phyloP scores from a whole-genome alignment of 53 echinoderm and acorn worm species.

The Crossaster papposus region DNA sequence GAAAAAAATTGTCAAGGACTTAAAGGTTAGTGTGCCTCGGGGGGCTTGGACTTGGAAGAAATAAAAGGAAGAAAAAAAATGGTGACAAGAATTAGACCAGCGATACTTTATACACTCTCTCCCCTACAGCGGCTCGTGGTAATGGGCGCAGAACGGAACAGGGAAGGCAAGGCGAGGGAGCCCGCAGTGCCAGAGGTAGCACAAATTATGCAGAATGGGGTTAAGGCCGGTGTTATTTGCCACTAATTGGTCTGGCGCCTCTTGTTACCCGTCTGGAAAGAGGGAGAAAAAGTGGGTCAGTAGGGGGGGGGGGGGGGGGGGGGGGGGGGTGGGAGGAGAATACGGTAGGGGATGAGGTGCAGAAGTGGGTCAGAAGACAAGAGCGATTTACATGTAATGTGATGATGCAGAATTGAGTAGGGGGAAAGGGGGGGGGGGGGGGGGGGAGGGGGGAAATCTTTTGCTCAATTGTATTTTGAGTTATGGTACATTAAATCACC shows the following conservation, averaged over 20 bases:
- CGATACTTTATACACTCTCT: not conserved
- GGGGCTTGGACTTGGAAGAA: not conserved
- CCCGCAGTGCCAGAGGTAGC: conserved; percentile 28
- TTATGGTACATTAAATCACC: too few species aligned
- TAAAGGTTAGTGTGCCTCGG: conserved; percentile 4
- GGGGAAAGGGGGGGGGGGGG: not conserved
- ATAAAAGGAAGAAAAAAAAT: not conserved
- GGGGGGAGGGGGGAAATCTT: too few species aligned
- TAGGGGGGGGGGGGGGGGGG: not conserved
- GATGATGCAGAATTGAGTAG: not conserved
- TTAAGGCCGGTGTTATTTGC: not conserved
- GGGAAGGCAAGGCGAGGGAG: not conserved
- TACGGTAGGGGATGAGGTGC: not conserved
- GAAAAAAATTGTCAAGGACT: conserved; percentile 7
- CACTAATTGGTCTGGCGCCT: conserved; percentile 57
- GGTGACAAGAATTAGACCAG: conserved; percentile 6
- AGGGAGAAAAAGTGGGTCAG: conserved; percentile 38
- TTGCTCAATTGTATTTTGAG: too few species aligned
- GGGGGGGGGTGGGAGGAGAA: not conserved
- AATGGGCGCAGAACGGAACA: too few species aligned
- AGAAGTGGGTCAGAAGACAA: conserved; percentile 8
- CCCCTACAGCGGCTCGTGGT: not conserved
- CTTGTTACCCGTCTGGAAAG: conserved; percentile 26
- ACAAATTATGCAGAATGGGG: conserved; percentile 37
- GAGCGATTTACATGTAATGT: too few species aligned